A percentile compares a stretch with the other conserved stretches of the same genome.
Conservation (phyloP, 1,140 invertebrate genomes). For the Drosophila bocki region DNA sequence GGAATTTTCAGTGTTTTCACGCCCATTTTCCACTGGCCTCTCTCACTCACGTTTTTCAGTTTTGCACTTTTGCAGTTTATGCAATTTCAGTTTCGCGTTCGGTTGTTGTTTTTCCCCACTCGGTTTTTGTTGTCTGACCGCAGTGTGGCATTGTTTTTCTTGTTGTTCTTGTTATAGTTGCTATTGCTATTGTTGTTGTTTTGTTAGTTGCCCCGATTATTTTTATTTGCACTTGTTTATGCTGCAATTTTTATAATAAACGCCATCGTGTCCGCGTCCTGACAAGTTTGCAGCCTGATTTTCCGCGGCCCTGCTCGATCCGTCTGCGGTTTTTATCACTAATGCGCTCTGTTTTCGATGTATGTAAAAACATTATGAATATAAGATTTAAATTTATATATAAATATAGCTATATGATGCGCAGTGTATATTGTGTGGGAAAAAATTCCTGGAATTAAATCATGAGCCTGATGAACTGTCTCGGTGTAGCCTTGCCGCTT, state of each 20-base stretch:
- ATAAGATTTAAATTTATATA: constrained; percentile 32
- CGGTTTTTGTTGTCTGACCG: constrained; percentile 40
- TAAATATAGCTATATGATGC: constrained; percentile 3
- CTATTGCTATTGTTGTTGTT: constrained; percentile 25
- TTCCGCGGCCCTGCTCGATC: constrained; percentile 22
- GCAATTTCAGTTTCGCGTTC: constrained; percentile 40
- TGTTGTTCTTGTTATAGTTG: constrained; percentile 24
- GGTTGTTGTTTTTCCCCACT: neutral
- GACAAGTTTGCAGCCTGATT: constrained; percentile 7
- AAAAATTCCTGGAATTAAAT: constrained; percentile 19
- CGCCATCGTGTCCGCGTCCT: constrained; percentile 32
- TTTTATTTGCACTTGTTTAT: constrained; percentile 65
- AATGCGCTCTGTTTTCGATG: constrained; percentile 35
- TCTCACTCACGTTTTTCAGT: constrained; percentile 35
- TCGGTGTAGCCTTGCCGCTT: neutral
- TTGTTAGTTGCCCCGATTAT: constrained; percentile 32
- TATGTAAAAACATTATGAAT: constrained; percentile 50
- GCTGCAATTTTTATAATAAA: constrained; percentile 65
- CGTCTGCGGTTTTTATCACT: constrained; percentile 60
- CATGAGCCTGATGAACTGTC: constrained; percentile 27
- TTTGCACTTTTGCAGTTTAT: constrained; percentile 56
- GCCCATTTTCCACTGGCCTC: constrained; percentile 15
- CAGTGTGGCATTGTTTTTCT: constrained; percentile 44
- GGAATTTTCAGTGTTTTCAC: constrained; percentile 22
- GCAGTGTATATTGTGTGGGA: neutral